Conservation (phyloP, 2,888 invertebrate species). For the Drosophila paranaensis region DNA sequence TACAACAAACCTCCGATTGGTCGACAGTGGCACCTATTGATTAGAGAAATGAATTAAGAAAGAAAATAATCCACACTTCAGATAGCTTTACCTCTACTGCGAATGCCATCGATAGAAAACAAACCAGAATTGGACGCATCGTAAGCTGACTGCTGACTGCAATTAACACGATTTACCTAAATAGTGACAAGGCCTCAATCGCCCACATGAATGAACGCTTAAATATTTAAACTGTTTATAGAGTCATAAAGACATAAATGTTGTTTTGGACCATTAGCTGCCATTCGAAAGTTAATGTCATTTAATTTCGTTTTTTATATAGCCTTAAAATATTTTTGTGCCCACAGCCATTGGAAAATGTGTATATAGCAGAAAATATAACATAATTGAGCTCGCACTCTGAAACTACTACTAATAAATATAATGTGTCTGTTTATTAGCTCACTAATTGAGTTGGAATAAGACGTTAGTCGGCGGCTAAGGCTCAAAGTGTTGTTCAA, state of each 20-base stretch:
- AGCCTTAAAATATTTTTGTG: not conserved
- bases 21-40: slow-evolving; percentile 7
- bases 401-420: not conserved
- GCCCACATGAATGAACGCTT: not conserved
- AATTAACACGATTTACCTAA: not conserved
- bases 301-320: not conserved
- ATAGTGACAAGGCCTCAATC: not conserved
- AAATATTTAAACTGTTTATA: slow-evolving; percentile 7
- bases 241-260: not conserved
- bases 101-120: not conserved
- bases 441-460: no score
- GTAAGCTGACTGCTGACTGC: not conserved
- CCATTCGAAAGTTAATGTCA: not conserved
- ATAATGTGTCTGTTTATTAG: not conserved
- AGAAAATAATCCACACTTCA: not conserved
- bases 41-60: not conserved
- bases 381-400: no score
- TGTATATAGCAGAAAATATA: no score
- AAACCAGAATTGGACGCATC: slow-evolving; percentile 16
- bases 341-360: not conserved
- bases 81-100: not conserved
- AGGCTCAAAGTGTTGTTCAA: not conserved
- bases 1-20: slow-evolving; percentile 5
- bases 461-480: not conserved
- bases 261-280: slow-evolving; percentile 26